phyloP scores from a whole-genome alignment of 2,797 vertebrate species.

The Peromyscus nudipes region DNA sequence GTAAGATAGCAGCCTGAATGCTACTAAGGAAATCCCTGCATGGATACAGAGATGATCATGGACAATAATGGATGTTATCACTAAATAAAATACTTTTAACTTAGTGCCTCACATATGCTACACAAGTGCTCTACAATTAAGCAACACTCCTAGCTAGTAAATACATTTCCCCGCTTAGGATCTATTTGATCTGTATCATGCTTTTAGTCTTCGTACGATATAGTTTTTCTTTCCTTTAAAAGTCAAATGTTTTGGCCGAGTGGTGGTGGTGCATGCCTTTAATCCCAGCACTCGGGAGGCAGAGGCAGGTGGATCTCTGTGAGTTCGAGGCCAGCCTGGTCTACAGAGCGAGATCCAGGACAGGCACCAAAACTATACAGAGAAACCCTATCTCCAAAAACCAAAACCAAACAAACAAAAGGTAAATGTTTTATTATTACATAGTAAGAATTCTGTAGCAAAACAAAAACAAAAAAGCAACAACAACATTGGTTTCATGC shows the following conservation, averaged over 20 bases:
- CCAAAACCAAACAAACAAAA: neutral
- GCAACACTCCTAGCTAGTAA: neutral
- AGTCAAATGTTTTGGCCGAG: neutral
- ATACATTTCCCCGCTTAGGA: neutral
- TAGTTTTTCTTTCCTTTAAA: neutral
- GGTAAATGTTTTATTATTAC: neutral
- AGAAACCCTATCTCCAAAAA: no score
- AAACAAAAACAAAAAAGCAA: neutral
- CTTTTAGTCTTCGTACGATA: neutral
- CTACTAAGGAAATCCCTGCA: neutral
- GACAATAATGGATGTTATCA: conserved; percentile 10
- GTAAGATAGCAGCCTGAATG: neutral
- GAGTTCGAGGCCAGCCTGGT: no score
- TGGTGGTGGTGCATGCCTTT: no score
- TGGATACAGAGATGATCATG: neutral
- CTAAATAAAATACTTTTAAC: neutral
- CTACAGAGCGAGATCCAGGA: no score
- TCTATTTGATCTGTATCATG: neutral
- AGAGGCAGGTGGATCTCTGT: no score
- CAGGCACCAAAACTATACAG: no score
- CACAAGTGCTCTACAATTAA: neutral
- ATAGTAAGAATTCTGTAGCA: neutral
- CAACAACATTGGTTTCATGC: neutral
- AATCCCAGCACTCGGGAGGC: no score
- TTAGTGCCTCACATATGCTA: neutral